phyloP scores from a whole-genome alignment of 30 jellyfish, hydroid and myxozoan species.

The Hydra vulgaris region DNA sequence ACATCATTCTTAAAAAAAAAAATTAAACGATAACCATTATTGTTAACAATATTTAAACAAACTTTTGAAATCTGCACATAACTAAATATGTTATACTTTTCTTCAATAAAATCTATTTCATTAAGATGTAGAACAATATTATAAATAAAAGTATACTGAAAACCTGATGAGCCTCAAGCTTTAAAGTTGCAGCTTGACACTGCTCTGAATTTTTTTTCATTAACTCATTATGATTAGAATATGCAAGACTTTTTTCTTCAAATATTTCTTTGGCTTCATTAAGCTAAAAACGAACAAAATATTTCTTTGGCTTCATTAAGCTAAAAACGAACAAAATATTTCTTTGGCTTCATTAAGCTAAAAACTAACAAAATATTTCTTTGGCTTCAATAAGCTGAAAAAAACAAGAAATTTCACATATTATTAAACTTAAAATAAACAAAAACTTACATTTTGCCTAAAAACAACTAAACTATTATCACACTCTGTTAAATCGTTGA shows the following conservation, averaged over 20 bases:
- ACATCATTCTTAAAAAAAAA: not conserved
- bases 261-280: not conserved
- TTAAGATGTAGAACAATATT: not conserved
- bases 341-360: too few relatives aligned
- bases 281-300: constrained; percentile 20
- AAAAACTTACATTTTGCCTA: not conserved
- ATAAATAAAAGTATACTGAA: not conserved
- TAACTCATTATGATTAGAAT: not conserved
- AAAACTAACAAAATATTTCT: too few relatives aligned
- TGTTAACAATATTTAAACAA: too few relatives aligned
- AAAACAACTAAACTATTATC: not conserved
- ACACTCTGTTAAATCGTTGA: not conserved
- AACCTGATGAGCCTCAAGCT: constrained; percentile 64
- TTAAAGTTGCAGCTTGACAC: constrained; percentile 45
- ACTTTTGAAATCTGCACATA: too few relatives aligned
- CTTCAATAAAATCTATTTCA: too few relatives aligned
- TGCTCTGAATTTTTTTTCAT: constrained; percentile 20
- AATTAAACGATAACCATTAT: not conserved
- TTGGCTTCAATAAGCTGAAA: too few relatives aligned
- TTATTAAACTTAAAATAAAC: too few relatives aligned
- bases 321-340: too few relatives aligned
- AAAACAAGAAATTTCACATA: too few relatives aligned
- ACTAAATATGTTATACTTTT: too few relatives aligned
- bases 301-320: too few relatives aligned
- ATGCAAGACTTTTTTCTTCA: not conserved